Base-by-base conservation (phyloP, 2,113 vertebrate genomes). In the Odobenus rosmarus region DNA sequence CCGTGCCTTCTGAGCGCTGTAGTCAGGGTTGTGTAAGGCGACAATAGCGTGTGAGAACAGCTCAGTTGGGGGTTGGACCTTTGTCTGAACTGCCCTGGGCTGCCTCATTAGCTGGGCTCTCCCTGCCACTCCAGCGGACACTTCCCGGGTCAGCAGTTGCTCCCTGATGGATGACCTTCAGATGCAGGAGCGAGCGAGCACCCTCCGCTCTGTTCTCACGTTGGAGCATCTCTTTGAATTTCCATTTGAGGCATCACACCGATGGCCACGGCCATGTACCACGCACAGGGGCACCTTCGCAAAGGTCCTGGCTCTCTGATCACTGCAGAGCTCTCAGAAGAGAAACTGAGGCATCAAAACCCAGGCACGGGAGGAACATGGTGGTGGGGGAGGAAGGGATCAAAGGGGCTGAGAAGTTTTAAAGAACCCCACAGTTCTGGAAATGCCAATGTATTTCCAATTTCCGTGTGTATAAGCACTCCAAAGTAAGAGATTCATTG, bases 141-240 rank as follows among this genome's bases (percentile, higher is more conserved):
- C 16, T 8, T 76, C 26, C 7, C 1, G 19, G 87, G 59, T 42
- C 21, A 31, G 21, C 31, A 1, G 33, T 11, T 26, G 4, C 2
- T 62, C 12, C n/a, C 21, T 8, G 2, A 0, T 23, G 57, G 3
- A 16, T 1, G 5, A 16, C 0, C 31, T 33, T 1, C 26, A 26
- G 28, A 26, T 11, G 11, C 57, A 8, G 3, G 0, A 8, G 15
- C 39, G 0, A 14, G 15, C 49, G 0, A 19, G 61, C 0, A 1
- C 53, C 24, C 0, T 46, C n/a, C 26, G 9, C 6, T 57, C 19
- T 72, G 74, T 24, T 26, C 19, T 4, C 10, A 5, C 0, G 33
- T 33, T 33, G 4, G 16, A 49, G 57, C 5, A 19, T 39, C 24
- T 8, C 12, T 21, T 19, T 59, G 28, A 36, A 3, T n/a, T 8